Evolutionary conservation across 2,888 invertebrate genomes (phyloP), one percentile per base, ranked within the genome.

Genomic region (Cephus pygmeus): DNA sequence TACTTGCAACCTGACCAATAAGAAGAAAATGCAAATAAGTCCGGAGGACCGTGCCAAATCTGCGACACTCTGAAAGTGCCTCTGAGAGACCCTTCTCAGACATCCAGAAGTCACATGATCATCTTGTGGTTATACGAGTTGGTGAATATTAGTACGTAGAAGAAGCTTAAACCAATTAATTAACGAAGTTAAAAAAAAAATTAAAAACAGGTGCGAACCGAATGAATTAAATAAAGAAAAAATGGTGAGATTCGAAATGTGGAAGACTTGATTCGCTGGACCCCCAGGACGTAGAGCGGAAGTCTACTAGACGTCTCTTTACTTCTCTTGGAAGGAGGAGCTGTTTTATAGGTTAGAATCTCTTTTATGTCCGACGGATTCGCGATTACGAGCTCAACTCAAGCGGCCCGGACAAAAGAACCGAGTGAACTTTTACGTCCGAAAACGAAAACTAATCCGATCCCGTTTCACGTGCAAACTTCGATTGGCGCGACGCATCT

Each of bases 271-370:
- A 56, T 56, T 2, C 23, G 23, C 56, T 23, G 56, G 23, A 9
- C 23, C 23, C 40, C 56, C 56, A 56, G 56, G 9, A 9, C 56
- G 56, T 23, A 9, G 23, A 56, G 56, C 56, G 56, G 56, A 56
- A 23, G 56, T 56, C 56, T 56, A 56, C 56, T 56, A 56, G 56
- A 56, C 56, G 56, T 56, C 56, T 23, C 56, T 56, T 56, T 56
- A 56, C 23, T 15, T 56, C 68, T 84, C 81, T 83, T 74, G 75
- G 80, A 83, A 83, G 82, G 81, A 84, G 85, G 83, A 80, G 3
- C 35, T 83, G 83, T 87, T 89, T 89, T 88, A 89, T 87, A 85
- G 87, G 81, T 86, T 83, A 81, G 87, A 89, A 89, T 89, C 86
- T 85, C 81, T 87, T 89, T 89, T 89, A 89, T 86, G 86, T 82